Base-by-base conservation (phyloP, 2,113 vertebrate genomes). In the Phainopepla nitens region DNA sequence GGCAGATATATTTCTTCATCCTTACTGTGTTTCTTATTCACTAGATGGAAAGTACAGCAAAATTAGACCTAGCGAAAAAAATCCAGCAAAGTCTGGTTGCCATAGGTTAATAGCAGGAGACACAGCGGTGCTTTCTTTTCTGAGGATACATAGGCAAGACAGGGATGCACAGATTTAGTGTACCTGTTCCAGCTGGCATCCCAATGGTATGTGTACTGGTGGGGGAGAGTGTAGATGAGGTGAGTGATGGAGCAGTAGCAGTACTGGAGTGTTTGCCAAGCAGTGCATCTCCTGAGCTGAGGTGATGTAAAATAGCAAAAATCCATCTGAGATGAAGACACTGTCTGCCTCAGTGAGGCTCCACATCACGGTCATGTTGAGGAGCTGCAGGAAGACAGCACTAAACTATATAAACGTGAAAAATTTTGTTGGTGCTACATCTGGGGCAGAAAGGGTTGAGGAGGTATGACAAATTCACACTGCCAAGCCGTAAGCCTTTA, bases 301-400 rank as follows among this genome's bases (percentile, higher is more conserved):
- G 25, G 20, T 76, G 62, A 60, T 61, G 15, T 76, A 49, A 87
- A 94, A 60, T 19, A 79, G 36, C 42, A 65, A 50, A 50, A 80
- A 41, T 27, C 16, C 9, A 11, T 35, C 36, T 4, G 0, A 41
- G 31, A 20, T 41, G 75, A 85, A 87, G 60, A 31, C 0, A 0
- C 61, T 84, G 9, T 60, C 35, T 51, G 31, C 9, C 22, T 18
- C 23, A 41, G 0, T 1, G 4, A 68, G n/a, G 21, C 41, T 33
- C 33, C 2, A 0, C 19, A 5, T 76, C 44, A 36, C 0, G 3
- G 13, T 57, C 69, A 5, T 22, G 13, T 33, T 27, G 35, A 64
- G 56, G 42, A 73, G 27, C 29, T 76, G 56, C 44, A 35, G 65
- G 24, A 41, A 73, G 42, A 44, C 23, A 58, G 14, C 66, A 29